Conservation (phyloP, 23 tunicate genomes). For the Phallusia fumigata region DNA sequence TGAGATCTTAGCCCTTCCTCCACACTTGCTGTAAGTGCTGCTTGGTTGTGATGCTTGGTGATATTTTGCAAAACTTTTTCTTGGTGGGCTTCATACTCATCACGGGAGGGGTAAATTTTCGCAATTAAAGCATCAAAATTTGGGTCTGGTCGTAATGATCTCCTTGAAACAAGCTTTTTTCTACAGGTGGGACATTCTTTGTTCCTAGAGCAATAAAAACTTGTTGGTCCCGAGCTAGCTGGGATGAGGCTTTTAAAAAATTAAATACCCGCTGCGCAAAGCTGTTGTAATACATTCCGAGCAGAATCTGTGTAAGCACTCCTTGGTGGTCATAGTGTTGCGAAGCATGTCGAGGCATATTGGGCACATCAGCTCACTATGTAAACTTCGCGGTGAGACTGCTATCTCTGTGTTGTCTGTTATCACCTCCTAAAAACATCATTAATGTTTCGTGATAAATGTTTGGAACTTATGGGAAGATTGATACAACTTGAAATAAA, state of each 20-base stretch:
- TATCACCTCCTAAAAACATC: slow-evolving; percentile 75
- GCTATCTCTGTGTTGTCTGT: slow-evolving; percentile 91
- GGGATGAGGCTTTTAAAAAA: too few relatives aligned
- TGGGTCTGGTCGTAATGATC: slow-evolving; percentile 94
- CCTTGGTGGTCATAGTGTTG: slow-evolving; percentile 96
- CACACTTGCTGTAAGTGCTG: slow-evolving; percentile 76
- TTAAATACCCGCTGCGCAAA: slow-evolving; percentile 72
- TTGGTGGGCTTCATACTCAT: slow-evolving; percentile 94
- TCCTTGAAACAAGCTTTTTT: slow-evolving; percentile 86
- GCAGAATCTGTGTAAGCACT: slow-evolving; percentile 98
- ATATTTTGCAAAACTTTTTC: slow-evolving; percentile 81
- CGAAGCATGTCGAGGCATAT: slow-evolving; percentile 96
- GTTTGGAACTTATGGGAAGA: not conserved
- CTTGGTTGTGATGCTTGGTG: slow-evolving; percentile 83
- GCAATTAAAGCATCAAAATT: slow-evolving; percentile 95
- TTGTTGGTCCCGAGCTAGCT: too few relatives aligned
- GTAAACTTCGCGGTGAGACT: slow-evolving; percentile 86
- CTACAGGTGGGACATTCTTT: slow-evolving; percentile 99
- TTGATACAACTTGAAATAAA: too few relatives aligned
- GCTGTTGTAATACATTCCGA: slow-evolving; percentile 97
- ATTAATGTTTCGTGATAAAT: not conserved
- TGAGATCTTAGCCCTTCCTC: slow-evolving; percentile 86
- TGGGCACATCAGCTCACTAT: slow-evolving; percentile 97
- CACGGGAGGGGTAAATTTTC: slow-evolving; percentile 93
- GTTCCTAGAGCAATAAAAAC: slow-evolving; percentile 46